Base-by-base conservation (phyloP, 2,113 vertebrate genomes). In the Tragelaphus scriptus region DNA sequence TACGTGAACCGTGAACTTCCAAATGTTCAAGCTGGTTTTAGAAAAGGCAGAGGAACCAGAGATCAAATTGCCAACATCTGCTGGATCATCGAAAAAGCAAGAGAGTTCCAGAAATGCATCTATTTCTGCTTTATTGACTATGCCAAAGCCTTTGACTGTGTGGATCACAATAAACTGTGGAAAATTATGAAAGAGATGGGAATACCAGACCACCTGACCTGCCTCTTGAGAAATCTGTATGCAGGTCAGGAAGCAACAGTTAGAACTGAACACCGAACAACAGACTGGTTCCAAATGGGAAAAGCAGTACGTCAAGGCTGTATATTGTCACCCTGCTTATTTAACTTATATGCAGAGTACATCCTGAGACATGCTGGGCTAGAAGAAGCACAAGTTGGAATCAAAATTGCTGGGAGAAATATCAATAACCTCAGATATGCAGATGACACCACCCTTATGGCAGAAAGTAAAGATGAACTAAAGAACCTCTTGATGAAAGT, bases 31-130 rank as follows among this genome's bases (percentile, higher is more conserved):
- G 19, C n/a, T 71, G 19, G 68, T 71, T 71, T 71, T 71, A 71
- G 68, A 71, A 71, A 36, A 71, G n/a, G n/a, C n/a, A 71, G 68
- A 71, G 68, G 68, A 71, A 71, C 5, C 68, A 36, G 19, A n/a
- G n/a, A 71, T 71, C 68, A 71, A 3, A 71, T 36, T 71, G 9
- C 65, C n/a, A 36, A 36, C 65, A 71, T 68, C 17, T 2, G 19
- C 68, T 12, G 68, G n/a, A 71, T 36, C 68, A 36, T 36, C 1
- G 10, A 36, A 36, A 71, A 71, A 71, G 68, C n/a, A 71, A 71
- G n/a, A 71, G 65, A 2, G 9, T 71, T 36, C n/a, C 19, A 71
- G n/a, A 71, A 71, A 9, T 0, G 0, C n/a, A 23, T 36, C 19
- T 71, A 71, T 71, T 71, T 71, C n/a, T 71, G 65, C 65, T 71